These are phyloP conservation scores for Drosophila kohkoa DNA, from an alignment of 1,140 invertebrate genomes.

Conservation along the genomic window DNA sequence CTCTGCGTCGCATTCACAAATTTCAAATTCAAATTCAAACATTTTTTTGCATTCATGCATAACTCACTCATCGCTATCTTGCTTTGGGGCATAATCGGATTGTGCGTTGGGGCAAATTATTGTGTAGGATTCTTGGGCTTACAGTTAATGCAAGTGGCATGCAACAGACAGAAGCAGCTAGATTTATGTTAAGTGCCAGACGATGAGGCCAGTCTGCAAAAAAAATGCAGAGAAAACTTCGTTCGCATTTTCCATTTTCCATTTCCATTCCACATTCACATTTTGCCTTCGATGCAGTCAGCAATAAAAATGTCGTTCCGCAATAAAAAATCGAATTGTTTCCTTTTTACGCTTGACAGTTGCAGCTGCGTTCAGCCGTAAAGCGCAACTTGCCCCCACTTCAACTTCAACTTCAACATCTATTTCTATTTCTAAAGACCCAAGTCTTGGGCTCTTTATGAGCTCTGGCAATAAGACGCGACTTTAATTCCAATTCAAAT, in stretches of 20 bases:
- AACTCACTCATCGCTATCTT: conserved; percentile 48
- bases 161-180: conserved; percentile 35
- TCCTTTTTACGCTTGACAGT: conserved; percentile 41
- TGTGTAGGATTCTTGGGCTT: conserved; percentile 48
- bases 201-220: conserved; percentile 20
- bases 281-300: conserved; percentile 22
- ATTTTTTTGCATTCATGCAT: conserved; percentile 38
- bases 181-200: conserved; percentile 74
- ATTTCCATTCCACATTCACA: conserved; percentile 3
- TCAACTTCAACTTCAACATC: not conserved
- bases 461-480: not conserved
- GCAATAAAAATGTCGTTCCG: conserved; percentile 68
- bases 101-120: conserved; percentile 68
- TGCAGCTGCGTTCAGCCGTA: conserved; percentile 48
- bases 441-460: not conserved
- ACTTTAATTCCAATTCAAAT: conserved; percentile 15
- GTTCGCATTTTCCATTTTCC: not conserved
- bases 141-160: conserved; percentile 47
- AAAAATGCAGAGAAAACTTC: not conserved
- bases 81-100: conserved; percentile 55
- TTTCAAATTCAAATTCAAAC: conserved; percentile 50
- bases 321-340: conserved; percentile 62
- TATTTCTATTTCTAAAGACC: not conserved
- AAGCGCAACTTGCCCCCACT: not conserved
- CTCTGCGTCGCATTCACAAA: not conserved